Base-by-base conservation (phyloP, 2,113 vertebrate genomes). In the Holacanthus passer region DNA sequence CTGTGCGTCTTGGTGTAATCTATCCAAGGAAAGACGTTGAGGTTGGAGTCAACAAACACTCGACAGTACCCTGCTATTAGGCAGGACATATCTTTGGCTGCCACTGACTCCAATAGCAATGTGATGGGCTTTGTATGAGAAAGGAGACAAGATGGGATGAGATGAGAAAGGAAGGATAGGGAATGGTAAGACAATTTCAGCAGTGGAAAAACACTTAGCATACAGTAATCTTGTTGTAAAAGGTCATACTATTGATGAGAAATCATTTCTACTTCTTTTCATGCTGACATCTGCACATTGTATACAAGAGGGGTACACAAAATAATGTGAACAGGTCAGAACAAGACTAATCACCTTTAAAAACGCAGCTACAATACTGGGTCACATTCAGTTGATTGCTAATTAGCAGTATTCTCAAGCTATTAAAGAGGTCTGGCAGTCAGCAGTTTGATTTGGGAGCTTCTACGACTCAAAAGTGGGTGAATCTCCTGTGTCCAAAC, bases 1-100 rank as follows among this genome's bases (percentile, higher is more conserved):
- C 95, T 95, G 74, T 98, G 97, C 62, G 86, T 89, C 84, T 93
- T 96, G 2, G 78, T 89, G 55, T 94, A 93, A 4, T 94, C 91
- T 3, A 82, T 93, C 97, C 97, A 98, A 35, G 94, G 94, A 80
- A 99, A 98, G 85, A 99, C 88, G 73, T 95, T 94, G 76, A 88
- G 52, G 19, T 90, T 93, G 6, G 96, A 95, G 89, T 98, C 95
- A 4, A 97, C 95, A 19, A 97, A 94, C 62, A 98, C 94, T 60
- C 94, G 95, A 85, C 97, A 99, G 90, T 99, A 99, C 3, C 98
- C 98, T 35, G 84, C 88, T 27, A 99, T 96, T 55, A 98, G 94
- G 87, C 98, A 99, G 82, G 96, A 95, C 48, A 99, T 94, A 60
- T 99, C 98, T 93, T 99, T 99, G 1, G 98, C 97, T 35, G 96